phyloP scores from a whole-genome alignment of 2,888 invertebrate genomes.

The Metallyticus violacea region DNA sequence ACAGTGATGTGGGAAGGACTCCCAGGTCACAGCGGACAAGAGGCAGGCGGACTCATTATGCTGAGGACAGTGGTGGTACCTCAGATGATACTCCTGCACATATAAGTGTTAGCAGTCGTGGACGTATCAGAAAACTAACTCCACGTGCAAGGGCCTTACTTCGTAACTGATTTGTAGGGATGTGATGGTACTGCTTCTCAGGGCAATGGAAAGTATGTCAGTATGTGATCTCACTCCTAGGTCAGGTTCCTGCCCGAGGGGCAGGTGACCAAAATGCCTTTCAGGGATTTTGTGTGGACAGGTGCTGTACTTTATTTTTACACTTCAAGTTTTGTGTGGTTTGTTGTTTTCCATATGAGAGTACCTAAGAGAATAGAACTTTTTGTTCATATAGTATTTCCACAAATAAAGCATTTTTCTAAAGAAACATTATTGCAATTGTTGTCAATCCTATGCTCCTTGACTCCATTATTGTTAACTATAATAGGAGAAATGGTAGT shows the following conservation, averaged over 20 bases:
- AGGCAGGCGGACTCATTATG: constrained; percentile 47
- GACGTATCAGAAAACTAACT: constrained; percentile 79
- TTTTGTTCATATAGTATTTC: not conserved
- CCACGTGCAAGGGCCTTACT: constrained; percentile 63
- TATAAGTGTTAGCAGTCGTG: constrained; percentile 72
- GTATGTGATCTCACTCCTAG: not conserved
- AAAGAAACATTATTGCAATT: too few relatives aligned
- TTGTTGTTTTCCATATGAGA: not conserved
- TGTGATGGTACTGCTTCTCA: not conserved
- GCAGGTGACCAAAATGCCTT: not conserved
- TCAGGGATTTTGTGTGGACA: not conserved
- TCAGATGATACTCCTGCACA: constrained; percentile 28
- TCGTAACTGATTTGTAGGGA: not conserved
- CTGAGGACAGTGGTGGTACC: constrained; percentile 43
- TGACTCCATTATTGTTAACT: too few relatives aligned
- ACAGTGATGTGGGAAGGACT: constrained; percentile 38
- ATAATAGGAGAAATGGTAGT: too few relatives aligned
- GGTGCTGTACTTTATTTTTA: not conserved
- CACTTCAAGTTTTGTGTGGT: not conserved
- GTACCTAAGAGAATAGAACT: not conserved
- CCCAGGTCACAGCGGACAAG: constrained; percentile 36
- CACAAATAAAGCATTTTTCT: not conserved
- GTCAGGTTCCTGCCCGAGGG: not conserved
- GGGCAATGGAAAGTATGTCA: not conserved
- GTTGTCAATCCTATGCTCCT: too few relatives aligned